Base-by-base conservation (phyloP, 92 coral and sea anemone species). In the Epizoanthus rinbou region DNA sequence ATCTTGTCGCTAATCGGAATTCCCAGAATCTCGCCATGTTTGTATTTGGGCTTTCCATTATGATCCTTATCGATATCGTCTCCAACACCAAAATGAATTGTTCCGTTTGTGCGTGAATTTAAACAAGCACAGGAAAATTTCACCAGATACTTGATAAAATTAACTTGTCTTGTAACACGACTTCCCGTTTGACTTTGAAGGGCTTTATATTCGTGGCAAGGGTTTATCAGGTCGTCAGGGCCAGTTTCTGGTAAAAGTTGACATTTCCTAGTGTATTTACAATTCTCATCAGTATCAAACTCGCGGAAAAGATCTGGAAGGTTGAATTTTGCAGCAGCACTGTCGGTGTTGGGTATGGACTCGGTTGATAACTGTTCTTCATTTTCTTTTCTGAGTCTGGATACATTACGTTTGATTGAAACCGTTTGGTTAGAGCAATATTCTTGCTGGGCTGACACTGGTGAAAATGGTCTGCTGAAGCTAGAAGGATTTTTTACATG, bases 81-180 rank as follows among this genome's bases (percentile, higher is more conserved):
- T 13, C 80, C 91, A 19, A 88, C 91, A n/a, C 91, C 91, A 58
- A 84, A 88, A 75, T 88, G 91, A 43, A 88, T 88, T 0, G 91
- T 88, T 79, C 91, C 91, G 23, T 88, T 88, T n/a, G 91, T 84
- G 58, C 91, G 76, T 72, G 72, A 88, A 41, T 88, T 88, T 3
- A 88, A 24, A 64, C 91, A 88, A 41, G 81, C 82, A 73, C 88
- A 84, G 17, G 91, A 88, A 84, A 88, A 88, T 24, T 82, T 64
- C 25, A 79, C 75, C 11, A 80, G 85, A 47, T 66, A 57, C 17
- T 80, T 43, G 18, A 47, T 66, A 56, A 80, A 80, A 73, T 80
- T 80, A 17, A 80, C 66, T 47, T 80, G 75, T 33, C 52, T 66
- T 37, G 65, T 66, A 16, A 23, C 24, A 47, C 17, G 31, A 66